Evolutionary conservation across 2,797 vertebrate genomes (phyloP).

Genomic region (Notamacropus eugenii): DNA sequence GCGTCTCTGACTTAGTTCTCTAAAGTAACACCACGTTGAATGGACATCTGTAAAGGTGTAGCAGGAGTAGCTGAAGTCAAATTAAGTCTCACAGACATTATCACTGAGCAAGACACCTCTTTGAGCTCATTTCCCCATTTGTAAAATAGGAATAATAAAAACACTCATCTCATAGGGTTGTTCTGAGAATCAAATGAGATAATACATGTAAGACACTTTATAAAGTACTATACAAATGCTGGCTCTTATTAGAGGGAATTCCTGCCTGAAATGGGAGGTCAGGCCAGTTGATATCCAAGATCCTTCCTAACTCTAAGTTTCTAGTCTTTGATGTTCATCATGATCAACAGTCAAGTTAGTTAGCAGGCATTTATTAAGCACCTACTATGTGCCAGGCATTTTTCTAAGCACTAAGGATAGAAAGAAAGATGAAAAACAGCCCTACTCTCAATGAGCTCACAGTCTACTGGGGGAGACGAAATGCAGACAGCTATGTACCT

Average conservation of each 20-base stretch:
- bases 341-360: not conserved
- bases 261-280: not conserved
- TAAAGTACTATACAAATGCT: not conserved
- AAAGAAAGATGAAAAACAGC: not conserved
- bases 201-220: not conserved
- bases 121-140: not conserved
- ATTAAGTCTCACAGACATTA: not conserved
- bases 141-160: not conserved
- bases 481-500: not conserved
- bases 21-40: not conserved
- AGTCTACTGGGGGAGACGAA: not conserved
- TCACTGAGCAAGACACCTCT: not conserved
- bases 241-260: not conserved
- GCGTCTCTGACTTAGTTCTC: not conserved
- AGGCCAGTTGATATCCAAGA: not conserved
- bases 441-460: not conserved
- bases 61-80: not conserved
- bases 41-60: not conserved
- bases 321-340: not conserved
- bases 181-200: not conserved
- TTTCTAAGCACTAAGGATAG: not conserved
- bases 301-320: not conserved
- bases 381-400: not conserved
- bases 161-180: not conserved
- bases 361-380: not conserved